Conservation (phyloP, 2,888 invertebrate genomes). For the Phoronis australis region DNA sequence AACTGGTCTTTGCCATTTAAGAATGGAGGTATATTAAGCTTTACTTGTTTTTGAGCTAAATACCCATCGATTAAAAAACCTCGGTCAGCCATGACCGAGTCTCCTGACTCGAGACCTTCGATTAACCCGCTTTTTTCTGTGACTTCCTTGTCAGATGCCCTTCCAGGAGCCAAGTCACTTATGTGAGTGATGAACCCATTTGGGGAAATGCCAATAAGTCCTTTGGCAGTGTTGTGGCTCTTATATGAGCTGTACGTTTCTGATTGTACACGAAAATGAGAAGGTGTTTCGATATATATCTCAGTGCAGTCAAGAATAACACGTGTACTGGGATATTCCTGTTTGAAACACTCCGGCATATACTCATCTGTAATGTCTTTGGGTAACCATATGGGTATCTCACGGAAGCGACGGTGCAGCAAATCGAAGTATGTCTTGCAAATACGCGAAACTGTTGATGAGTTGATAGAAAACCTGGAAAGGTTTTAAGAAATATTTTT, state of each 20-base stretch:
- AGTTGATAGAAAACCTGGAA: too few relatives aligned
- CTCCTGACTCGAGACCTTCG: slow-evolving; percentile 7
- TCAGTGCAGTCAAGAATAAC: slow-evolving; percentile 15
- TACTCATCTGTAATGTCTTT: too few relatives aligned
- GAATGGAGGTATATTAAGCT: slow-evolving; percentile 11
- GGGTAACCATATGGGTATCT: too few relatives aligned
- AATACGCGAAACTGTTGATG: too few relatives aligned
- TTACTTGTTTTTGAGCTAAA: slow-evolving; percentile 4
- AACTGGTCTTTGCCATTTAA: slow-evolving; percentile 6
- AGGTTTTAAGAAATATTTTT: too few relatives aligned
- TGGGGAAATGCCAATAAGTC: slow-evolving; percentile 12
- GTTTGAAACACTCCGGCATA: too few relatives aligned
- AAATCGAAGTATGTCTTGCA: too few relatives aligned
- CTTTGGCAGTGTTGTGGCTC: slow-evolving; percentile 7
- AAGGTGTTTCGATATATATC: slow-evolving; percentile 10
- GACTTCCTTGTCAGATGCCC: slow-evolving; percentile 13
- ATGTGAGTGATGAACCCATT: slow-evolving; percentile 8
- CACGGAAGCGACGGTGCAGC: too few relatives aligned
- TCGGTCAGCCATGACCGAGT: slow-evolving; percentile 13
- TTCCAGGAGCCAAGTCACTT: slow-evolving; percentile 7
- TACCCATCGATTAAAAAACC: slow-evolving; percentile 10
- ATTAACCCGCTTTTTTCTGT: slow-evolving; percentile 3
- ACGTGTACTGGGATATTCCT: too few relatives aligned
- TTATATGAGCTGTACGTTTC: slow-evolving; percentile 8
- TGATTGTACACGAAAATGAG: neutral